Conservation (phyloP, 2,113 vertebrate species). For the Erythrolamprus reginae region DNA sequence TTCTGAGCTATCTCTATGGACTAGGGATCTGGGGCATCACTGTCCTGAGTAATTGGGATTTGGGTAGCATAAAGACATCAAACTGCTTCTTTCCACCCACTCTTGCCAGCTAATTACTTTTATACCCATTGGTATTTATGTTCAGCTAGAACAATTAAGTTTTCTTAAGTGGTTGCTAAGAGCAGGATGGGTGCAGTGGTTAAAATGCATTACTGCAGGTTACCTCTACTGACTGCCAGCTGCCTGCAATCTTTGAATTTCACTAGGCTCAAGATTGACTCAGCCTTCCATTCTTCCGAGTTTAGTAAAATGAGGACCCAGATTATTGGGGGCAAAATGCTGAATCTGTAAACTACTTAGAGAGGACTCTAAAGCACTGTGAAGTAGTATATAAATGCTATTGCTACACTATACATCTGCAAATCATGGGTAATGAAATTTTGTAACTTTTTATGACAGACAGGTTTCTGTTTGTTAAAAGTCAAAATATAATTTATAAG, state of each 20-base stretch:
- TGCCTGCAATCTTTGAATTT: too few species aligned
- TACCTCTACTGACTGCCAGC: too few species aligned
- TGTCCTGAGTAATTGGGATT: not conserved
- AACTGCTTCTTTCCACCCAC: not conserved
- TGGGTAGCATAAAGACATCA: not conserved
- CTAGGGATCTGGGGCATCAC: not conserved
- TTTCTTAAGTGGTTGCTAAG: too few species aligned
- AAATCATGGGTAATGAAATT: not conserved
- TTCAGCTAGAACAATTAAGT: not conserved
- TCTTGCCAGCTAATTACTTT: not conserved
- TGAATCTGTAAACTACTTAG: too few species aligned
- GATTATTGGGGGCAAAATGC: too few species aligned
- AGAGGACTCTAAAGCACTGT: too few species aligned
- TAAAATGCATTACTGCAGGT: too few species aligned
- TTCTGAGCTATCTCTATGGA: not conserved
- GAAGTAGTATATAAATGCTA: too few species aligned
- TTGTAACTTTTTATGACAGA: constrained; percentile 30
- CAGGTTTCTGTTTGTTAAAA: constrained; percentile 30
- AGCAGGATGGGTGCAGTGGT: too few species aligned
- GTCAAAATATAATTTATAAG: constrained; percentile 53
- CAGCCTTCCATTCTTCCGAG: too few species aligned
- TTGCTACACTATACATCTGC: not conserved
- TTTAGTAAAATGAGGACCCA: too few species aligned
- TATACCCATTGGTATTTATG: not conserved
- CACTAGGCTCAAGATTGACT: too few species aligned